Base-by-base conservation (phyloP, 2,113 vertebrate species). In the Coptodon rendalli region DNA sequence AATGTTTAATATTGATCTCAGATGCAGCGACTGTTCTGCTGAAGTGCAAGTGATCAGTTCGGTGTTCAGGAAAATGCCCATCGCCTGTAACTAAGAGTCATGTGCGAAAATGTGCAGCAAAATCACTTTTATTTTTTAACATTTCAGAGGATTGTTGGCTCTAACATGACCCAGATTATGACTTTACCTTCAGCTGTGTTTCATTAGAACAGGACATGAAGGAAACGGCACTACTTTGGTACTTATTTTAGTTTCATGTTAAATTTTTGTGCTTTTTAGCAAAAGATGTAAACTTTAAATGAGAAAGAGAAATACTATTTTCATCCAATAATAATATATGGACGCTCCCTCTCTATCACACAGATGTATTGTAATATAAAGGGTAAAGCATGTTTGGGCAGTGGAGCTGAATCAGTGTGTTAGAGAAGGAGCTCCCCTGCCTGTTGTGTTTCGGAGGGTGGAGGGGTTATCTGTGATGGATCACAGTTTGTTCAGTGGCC, bases 1-100 rank as follows among this genome's bases (percentile, higher is more conserved):
- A 92, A 90, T 86, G 78, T 88, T 86, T 83, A 83, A 87, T 90
- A 84, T 57, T 84, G 66, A 85, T 84, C 66, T 86, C 29, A 80
- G 57, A 84, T 13, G 24, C 45, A 89, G 83, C 2, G 31, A 83
- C 82, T 27, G 71, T 50, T 38, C 63, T 6, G 36, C 13, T 76
- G 68, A 31, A 82, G 82, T 83, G 59, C 90, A 91, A 85, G 80
- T 71, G 61, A 87, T 54, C 66, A 83, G 50, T 36, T 81, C 56
- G 40, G 81, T 87, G 68, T 87, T 87, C 31, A 84, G 3, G 17
- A 84, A 84, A 43, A 61, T 73, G 83, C 48, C 31, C 5, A n/a
- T 76, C 8, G 53, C 14, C 3, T 86, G 79, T 85, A 86, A 91
- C 85, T 91, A 87, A 10, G 13, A 24, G 80, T 78, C 31, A 29